Percentiles rank a stretch among this genome's conserved stretches.
phyloP scores from a whole-genome alignment of 2,113 vertebrate species.

The Lethenteron reissneri region DNA sequence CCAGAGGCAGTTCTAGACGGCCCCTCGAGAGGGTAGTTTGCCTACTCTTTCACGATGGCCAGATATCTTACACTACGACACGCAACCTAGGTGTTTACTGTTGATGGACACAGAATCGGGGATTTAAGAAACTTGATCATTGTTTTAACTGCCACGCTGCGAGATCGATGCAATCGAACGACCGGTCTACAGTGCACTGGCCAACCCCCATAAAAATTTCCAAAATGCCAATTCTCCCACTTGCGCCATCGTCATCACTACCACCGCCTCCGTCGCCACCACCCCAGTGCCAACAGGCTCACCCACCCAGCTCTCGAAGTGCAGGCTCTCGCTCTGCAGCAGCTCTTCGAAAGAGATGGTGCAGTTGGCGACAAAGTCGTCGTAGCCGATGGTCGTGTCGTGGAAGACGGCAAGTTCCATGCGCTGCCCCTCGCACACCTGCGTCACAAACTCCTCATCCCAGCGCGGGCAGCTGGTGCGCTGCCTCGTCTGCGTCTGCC shows the following conservation, averaged over 20 bases:
- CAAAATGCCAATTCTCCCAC: not conserved
- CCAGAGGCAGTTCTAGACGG: too few relatives aligned
- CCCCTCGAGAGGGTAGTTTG: too few relatives aligned
- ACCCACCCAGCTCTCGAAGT: slow-evolving; percentile 92
- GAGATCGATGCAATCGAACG: too few relatives aligned
- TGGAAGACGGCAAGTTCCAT: slow-evolving; percentile 80
- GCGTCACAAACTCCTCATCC: slow-evolving; percentile 74
- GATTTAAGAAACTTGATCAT: too few relatives aligned
- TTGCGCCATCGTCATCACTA: accelerated
- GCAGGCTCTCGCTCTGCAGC: slow-evolving; percentile 31
- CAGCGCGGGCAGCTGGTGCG: slow-evolving; percentile 78
- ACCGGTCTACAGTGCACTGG: too few relatives aligned
- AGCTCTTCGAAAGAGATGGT: slow-evolving; percentile 59
- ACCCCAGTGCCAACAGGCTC: accelerated
- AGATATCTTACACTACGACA: too few relatives aligned
- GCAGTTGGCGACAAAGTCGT: slow-evolving; percentile 94
- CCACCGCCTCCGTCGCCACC: slow-evolving; percentile 2
- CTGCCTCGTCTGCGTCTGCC: slow-evolving; percentile 75
- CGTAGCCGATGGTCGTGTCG: slow-evolving; percentile 83
- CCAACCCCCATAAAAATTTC: not conserved
- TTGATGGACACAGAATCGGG: too few relatives aligned
- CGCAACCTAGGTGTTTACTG: too few relatives aligned
- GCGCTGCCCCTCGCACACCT: slow-evolving; percentile 42
- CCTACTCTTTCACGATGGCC: too few relatives aligned
- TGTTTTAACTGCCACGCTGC: too few relatives aligned